Base-by-base conservation (phyloP, 1,140 invertebrate species). In the Nylanderia fulva region DNA sequence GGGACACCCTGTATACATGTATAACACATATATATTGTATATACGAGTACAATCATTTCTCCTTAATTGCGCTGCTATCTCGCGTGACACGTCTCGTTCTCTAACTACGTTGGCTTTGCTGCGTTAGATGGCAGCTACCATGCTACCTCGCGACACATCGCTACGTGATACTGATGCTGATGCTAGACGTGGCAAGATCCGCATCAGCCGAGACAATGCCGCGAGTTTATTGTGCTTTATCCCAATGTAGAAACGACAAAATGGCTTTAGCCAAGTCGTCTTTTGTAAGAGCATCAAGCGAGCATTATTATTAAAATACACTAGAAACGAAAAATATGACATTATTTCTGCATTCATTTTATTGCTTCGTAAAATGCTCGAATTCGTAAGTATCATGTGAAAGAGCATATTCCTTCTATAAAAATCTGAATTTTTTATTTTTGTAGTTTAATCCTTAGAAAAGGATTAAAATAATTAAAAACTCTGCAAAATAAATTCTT, bases 21-120 rank as follows among this genome's bases (percentile, higher is more conserved):
- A n/a, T n/a, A n/a, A n/a, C n/a, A n/a, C n/a, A n/a, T n/a, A n/a
- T n/a, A n/a, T n/a, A n/a, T n/a, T n/a, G n/a, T n/a, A 45, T 15
- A 45, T 15, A 48, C 45, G 24, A 72, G 27, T 52, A 27, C 66
- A 21, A 72, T 82, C 36, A 71, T 80, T 71, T 71, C 52, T 45
- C 24, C 39, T 60, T 72, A 71, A 82, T 82, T 72, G 54, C 52
- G 54, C 27, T 45, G 52, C 5, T 45, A 72, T 82, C 27, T 71
- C 63, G 29, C 66, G 52, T 21, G 63, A 79, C 76, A 79, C 66
- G 77, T 72, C 42, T 58, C 48, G 52, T 36, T 58, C 13, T 24
- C 24, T 56, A 80, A 71, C 77, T 80, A 71, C 52, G 42, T 82
- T n/a, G 77, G 52, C 77, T 82, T 82, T 42, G 52, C 66, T 72